phyloP scores from a whole-genome alignment of 2,113 vertebrate genomes.

The Dromaius novaehollandiae region DNA sequence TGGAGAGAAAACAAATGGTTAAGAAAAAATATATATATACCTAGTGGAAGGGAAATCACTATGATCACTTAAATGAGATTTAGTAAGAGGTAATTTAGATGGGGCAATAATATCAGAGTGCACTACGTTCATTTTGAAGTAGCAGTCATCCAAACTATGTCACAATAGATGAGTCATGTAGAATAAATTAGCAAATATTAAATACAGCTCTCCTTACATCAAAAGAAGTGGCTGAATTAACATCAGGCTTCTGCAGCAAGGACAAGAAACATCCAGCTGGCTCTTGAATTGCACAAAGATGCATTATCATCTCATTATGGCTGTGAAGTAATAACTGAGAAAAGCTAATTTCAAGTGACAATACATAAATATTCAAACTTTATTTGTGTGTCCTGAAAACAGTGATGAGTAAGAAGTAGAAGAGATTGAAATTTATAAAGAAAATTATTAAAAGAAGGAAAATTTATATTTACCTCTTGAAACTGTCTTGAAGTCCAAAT shows the following conservation, averaged over 20 bases:
- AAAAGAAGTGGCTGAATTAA: constrained; percentile 32
- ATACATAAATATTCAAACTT: constrained; percentile 47
- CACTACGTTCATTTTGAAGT: constrained; percentile 6
- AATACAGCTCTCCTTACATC: neutral
- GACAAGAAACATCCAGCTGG: constrained; percentile 58
- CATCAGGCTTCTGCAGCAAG: constrained; percentile 23
- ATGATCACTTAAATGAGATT: neutral
- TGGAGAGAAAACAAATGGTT: neutral
- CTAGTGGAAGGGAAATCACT: neutral
- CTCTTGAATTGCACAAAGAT: constrained; percentile 43
- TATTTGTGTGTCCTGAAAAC: constrained; percentile 6
- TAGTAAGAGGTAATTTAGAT: neutral
- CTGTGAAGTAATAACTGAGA: constrained; percentile 40
- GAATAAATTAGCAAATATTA: constrained; percentile 47
- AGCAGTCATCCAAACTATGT: neutral
- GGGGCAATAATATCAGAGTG: neutral
- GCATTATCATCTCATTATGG: constrained; percentile 57
- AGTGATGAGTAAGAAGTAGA: neutral
- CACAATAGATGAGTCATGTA: neutral
- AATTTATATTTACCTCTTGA: neutral
- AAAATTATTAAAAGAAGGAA: neutral
- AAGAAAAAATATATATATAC: neutral
- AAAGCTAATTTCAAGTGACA: constrained; percentile 41
- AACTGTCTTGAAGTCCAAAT: neutral
- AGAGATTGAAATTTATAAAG: neutral